Percentiles rank a stretch among this genome's conserved stretches.
Conservation (phyloP, 2,113 vertebrate species). For the Salvelinus namaycush region DNA sequence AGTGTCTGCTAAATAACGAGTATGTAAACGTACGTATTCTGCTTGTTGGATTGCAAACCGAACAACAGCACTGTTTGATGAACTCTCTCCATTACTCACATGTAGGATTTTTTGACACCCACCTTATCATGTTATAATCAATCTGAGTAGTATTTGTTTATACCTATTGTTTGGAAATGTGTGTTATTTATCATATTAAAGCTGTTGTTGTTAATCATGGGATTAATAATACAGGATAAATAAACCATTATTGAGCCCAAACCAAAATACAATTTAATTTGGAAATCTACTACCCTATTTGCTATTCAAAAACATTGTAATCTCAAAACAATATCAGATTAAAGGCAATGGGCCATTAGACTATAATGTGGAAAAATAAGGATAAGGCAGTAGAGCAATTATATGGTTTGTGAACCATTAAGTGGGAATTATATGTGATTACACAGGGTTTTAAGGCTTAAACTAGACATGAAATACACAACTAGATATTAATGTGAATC, state of each 20-base stretch:
- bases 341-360: conserved; percentile 9
- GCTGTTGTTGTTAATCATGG: not conserved
- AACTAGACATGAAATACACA: conserved; percentile 37
- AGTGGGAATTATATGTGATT: conserved; percentile 51
- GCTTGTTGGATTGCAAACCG: too few species aligned
- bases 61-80: too few species aligned
- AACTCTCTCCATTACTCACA: too few species aligned
- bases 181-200: not conserved
- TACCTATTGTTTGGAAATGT: not conserved
- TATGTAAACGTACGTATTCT: too few species aligned
- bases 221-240: conserved; percentile 8
- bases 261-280: conserved; percentile 21
- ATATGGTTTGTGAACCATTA: conserved; percentile 46
- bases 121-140: too few species aligned
- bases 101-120: too few species aligned
- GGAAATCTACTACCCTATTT: not conserved
- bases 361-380: conserved; percentile 24
- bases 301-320: conserved; percentile 21
- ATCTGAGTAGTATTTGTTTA: not conserved
- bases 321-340: conserved; percentile 37
- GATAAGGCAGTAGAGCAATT: conserved; percentile 29
- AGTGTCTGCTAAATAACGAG: too few species aligned
- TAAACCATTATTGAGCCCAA: conserved; percentile 22
- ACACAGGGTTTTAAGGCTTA: conserved; percentile 38
- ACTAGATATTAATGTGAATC: conserved; percentile 39